phyloP scores from a whole-genome alignment of 2,888 invertebrate genomes.

The Glaucopsyche alexis region DNA sequence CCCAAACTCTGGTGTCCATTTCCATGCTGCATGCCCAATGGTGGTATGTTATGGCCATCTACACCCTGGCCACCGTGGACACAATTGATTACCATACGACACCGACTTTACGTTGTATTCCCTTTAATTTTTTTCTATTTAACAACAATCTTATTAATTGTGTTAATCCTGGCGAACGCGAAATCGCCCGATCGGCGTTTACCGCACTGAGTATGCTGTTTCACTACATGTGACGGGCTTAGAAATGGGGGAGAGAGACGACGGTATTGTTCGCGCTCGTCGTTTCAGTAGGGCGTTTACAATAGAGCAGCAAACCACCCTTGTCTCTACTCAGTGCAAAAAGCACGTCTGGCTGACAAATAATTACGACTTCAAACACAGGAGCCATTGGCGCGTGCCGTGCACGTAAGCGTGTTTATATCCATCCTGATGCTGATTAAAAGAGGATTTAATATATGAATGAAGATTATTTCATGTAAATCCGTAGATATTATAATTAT shows the following conservation, averaged over 20 bases:
- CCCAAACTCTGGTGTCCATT: slow-evolving; percentile 47
- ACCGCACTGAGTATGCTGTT: slow-evolving; percentile 51
- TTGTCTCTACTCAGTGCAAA: slow-evolving; percentile 34
- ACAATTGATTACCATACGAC: slow-evolving; percentile 44
- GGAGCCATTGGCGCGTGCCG: neutral
- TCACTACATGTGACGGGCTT: slow-evolving; percentile 45
- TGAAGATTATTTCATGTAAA: neutral
- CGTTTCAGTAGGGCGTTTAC: slow-evolving; percentile 59
- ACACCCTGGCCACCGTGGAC: slow-evolving; percentile 61
- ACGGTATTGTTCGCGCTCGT: slow-evolving; percentile 47
- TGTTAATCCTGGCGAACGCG: slow-evolving; percentile 37
- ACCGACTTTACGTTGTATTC: slow-evolving; percentile 9
- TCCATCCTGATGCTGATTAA: neutral
- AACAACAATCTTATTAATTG: slow-evolving; percentile 32
- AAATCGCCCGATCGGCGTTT: slow-evolving; percentile 47
- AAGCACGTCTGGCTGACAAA: slow-evolving; percentile 32
- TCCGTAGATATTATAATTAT: neutral
- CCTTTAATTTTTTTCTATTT: slow-evolving; percentile 5
- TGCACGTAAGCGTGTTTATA: neutral
- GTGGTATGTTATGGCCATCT: slow-evolving; percentile 63
- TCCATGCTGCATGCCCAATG: slow-evolving; percentile 58
- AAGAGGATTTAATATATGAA: neutral
- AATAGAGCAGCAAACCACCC: slow-evolving; percentile 47
- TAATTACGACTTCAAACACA: slow-evolving; percentile 21
- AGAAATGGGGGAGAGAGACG: slow-evolving; percentile 62